Evolutionary conservation across 2,113 vertebrate species (phyloP), one percentile per base, ranked within the genome.

Genomic region (Chascanopsetta lugubris): DNA sequence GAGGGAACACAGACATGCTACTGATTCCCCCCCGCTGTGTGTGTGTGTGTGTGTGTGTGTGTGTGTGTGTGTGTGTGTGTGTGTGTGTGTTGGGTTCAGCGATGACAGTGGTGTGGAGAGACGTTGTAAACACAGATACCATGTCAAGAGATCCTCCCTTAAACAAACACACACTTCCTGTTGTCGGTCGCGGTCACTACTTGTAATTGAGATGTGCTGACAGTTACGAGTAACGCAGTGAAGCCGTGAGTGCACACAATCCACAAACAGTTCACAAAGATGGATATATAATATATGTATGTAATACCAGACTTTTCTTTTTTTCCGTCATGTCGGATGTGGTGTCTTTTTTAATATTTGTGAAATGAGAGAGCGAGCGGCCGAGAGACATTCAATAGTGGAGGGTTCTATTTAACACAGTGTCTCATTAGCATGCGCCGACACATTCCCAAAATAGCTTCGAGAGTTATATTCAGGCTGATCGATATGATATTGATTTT

Each of bases 111-210:
- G 32, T 46, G 56, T 72, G 42, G 71, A 63, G 43, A 66, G 72
- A 79, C 57, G 65, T 80, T 74, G 84, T 91, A 90, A 92, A 91
- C 90, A 88, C 87, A 86, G 85, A 88, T 87, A 85, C 53, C 61
- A 83, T 89, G 87, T 87, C 75, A 92, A 73, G 73, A 68, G 74
- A 86, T 82, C 75, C 75, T 61, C 72, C 65, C 83, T 86, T 82
- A 91, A 93, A 92, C 84, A 92, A 92, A 92, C 85, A 92, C 80
- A 65, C 73, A 69, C 80, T 90, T 93, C 90, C 90, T 91, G 88
- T 85, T 87, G 67, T 89, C 75, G 79, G 72, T 73, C 59, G 78
- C 13, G 36, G 71, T 51, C 79, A 77, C 65, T 69, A 83, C 76
- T 85, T 21, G 61, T 87, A 85, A 91, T 84, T 88, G 79, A 72